Percentiles rank a stretch among this genome's conserved stretches.
Evolutionary conservation across 2,797 vertebrate genomes (phyloP).

Genomic region (Macropus fuliginosus): DNA sequence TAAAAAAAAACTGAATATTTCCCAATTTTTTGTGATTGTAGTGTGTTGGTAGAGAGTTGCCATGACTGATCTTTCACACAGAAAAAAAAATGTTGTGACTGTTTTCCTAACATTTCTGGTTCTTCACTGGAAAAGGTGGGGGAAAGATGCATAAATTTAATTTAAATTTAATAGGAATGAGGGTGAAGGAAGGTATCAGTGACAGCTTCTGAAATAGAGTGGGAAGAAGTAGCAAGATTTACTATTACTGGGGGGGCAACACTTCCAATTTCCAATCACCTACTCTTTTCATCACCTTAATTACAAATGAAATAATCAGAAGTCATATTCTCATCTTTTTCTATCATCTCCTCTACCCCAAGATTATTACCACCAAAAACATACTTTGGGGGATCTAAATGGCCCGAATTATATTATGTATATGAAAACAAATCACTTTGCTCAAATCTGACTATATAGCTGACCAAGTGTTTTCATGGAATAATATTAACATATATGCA

Average conservation of each 20-base stretch:
- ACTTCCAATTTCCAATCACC: constrained; percentile 54
- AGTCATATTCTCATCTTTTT: constrained; percentile 5
- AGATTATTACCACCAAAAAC: constrained; percentile 22
- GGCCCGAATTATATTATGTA: background rate
- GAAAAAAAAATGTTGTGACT: constrained; percentile 21
- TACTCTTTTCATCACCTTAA: background rate
- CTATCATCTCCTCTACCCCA: background rate
- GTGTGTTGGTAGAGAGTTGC: constrained; percentile 51
- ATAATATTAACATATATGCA: constrained; percentile 74
- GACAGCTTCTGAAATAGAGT: background rate
- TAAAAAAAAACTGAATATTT: constrained; percentile 43
- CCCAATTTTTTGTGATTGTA: constrained; percentile 63
- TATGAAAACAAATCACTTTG: constrained; percentile 10
- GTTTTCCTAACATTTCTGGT: constrained; percentile 28
- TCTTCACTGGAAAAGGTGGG: constrained; percentile 44
- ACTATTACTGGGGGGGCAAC: background rate
- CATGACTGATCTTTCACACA: constrained; percentile 2
- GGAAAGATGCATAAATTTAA: constrained; percentile 41
- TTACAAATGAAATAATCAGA: background rate
- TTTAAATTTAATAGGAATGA: constrained; percentile 60
- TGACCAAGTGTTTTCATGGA: background rate
- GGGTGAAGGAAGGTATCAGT: constrained; percentile 49
- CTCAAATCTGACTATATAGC: constrained; percentile 10
- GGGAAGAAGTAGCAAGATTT: background rate
- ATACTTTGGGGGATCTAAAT: background rate